phyloP scores from a whole-genome alignment of 2,888 invertebrate species.

The Blera fallax region DNA sequence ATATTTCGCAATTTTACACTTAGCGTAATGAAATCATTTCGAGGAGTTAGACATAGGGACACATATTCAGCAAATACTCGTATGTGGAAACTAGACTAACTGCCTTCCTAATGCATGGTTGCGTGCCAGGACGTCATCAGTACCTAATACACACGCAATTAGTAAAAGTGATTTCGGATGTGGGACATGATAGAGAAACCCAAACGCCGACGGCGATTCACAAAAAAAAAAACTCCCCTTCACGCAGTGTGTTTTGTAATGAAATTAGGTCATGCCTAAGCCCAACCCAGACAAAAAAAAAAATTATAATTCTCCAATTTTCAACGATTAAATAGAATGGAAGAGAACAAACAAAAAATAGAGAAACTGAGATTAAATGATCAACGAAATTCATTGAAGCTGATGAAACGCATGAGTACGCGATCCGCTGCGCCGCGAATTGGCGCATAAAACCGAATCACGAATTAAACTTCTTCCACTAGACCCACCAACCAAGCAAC shows the following conservation, averaged over 20 bases:
- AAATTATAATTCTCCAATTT: neutral
- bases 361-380: slow-evolving; percentile 51
- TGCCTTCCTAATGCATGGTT: neutral
- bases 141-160: neutral
- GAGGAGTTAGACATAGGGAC: neutral
- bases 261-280: slow-evolving; percentile 48
- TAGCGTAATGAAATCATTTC: slow-evolving; percentile 5
- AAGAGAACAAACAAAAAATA: slow-evolving; percentile 10
- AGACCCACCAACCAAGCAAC: slow-evolving; percentile 22
- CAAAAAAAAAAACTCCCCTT: neutral
- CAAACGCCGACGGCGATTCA: no score
- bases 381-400: slow-evolving; percentile 68
- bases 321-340: slow-evolving; percentile 17
- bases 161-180: slow-evolving; percentile 4
- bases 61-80: neutral
- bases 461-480: slow-evolving; percentile 37
- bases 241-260: neutral
- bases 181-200: neutral
- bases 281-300: slow-evolving; percentile 31
- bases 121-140: slow-evolving; percentile 9
- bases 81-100: neutral
- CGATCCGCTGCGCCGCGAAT: slow-evolving; percentile 41
- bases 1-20: slow-evolving; percentile 6
- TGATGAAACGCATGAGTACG: slow-evolving; percentile 69
- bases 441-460: slow-evolving; percentile 68